Base-by-base conservation (phyloP, 2,113 vertebrate genomes). In the Channa maculata region DNA sequence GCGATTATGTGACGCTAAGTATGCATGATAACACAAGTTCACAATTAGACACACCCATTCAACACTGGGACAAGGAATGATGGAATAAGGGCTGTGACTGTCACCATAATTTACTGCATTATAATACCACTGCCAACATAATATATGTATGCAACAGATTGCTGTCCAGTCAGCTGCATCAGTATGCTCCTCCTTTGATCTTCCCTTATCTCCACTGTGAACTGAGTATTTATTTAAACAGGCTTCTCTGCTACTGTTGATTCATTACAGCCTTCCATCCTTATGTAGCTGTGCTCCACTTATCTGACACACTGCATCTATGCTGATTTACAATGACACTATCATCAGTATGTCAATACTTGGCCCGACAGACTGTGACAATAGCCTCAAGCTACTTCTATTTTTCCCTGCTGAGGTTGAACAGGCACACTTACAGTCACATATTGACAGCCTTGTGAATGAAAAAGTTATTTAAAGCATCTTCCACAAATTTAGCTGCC, bases 311-410 rank as follows among this genome's bases (percentile, higher is more conserved):
- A 43, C 46, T 11, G 36, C 63, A 73, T 0, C 44, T 59, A 53
- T 58, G 3, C 60, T 83, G 79, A 86, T 80, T 80, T 78, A 81
- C 70, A 68, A 6, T 75, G 52, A 78, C 57, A 75, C 45, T 60
- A 58, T 65, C 71, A 62, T 38, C 62, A 52, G 24, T 38, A 14
- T 59, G 70, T 75, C 72, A 73, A 53, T 54, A 43, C 63, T 5
- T 36, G 10, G 48, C 41, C 44, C 49, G 45, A 50, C 64, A 52
- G 46, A 46, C 51, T 48, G 14, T 4, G 11, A 69, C 76, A 65
- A 24, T 54, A 58, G 15, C 79, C 54, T 59, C 36, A 57, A 68
- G 77, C 53, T 39, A 37, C 53, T 11, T 58, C 53, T 2, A 52
- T 70, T 61, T 11, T 70, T 46, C 38, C 14, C 45, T 46, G 48